Conservation (phyloP, 2,113 vertebrate genomes). For the Phaethornis superciliosus region DNA sequence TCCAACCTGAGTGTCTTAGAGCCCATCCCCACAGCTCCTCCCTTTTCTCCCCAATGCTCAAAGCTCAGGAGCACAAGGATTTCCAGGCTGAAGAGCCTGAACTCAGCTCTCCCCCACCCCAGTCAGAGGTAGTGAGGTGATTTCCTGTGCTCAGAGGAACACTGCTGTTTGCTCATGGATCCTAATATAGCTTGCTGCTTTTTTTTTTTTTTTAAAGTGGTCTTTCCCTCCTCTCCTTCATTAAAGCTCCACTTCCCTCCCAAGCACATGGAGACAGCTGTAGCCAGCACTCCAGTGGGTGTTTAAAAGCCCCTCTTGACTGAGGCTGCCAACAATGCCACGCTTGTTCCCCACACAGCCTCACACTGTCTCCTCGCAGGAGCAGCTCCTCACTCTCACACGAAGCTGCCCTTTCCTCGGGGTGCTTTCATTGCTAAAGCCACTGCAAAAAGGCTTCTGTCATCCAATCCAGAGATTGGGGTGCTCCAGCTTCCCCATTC, state of each 20-base stretch:
- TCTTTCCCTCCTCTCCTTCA: background rate
- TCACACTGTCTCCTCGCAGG: background rate
- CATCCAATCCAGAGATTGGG: background rate
- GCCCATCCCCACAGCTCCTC: background rate
- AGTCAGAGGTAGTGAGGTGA: background rate
- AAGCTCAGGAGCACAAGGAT: background rate
- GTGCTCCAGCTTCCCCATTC: background rate
- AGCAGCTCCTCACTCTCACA: background rate
- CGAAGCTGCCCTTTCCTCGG: background rate
- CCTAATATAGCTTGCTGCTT: background rate
- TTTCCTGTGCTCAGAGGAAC: background rate
- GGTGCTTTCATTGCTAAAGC: background rate
- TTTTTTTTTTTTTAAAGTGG: background rate
- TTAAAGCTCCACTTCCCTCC: background rate
- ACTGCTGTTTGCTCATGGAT: background rate
- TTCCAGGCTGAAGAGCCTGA: background rate
- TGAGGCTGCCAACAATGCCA: constrained; percentile 25
- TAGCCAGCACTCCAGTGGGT: constrained; percentile 47
- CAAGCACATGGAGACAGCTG: constrained; percentile 58
- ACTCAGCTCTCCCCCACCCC: background rate
- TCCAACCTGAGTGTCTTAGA: background rate
- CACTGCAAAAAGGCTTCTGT: background rate
- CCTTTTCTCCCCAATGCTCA: background rate
- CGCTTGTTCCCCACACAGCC: constrained; percentile 48
- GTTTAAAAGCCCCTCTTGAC: constrained; percentile 52